Evolutionary conservation across 2,888 invertebrate species (phyloP).

Genomic region (Phania funesta): DNA sequence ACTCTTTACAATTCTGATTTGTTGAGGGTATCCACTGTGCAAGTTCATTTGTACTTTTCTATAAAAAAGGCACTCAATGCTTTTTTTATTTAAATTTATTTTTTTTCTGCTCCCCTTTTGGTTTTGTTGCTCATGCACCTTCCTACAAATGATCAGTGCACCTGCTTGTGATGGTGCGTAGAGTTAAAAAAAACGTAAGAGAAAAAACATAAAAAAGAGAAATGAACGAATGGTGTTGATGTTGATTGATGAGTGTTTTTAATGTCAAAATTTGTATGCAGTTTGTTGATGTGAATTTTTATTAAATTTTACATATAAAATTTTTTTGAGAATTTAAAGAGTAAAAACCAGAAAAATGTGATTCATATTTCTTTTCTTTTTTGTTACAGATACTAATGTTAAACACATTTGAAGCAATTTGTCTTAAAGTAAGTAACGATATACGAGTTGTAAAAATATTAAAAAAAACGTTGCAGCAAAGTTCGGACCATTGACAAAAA

Average conservation of each 20-base stretch:
- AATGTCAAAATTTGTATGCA: constrained; percentile 6
- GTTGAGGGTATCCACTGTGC: not conserved
- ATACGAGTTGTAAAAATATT: not conserved
- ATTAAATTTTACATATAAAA: not conserved
- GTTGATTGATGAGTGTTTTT: constrained; percentile 57
- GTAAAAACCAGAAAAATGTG: constrained; percentile 11
- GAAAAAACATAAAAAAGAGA: constrained; percentile 1
- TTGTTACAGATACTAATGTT: constrained; percentile 63
- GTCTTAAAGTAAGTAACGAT: constrained; percentile 50
- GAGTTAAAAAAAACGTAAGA: constrained; percentile 37
- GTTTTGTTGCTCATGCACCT: not conserved
- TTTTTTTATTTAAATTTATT: constrained; percentile 17
- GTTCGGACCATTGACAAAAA: not conserved
- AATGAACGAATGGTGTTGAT: constrained; percentile 43
- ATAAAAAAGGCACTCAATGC: not conserved
- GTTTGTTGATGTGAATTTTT: not conserved
- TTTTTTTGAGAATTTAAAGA: constrained; percentile 37
- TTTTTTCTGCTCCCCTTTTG: constrained; percentile 2
- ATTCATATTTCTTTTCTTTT: constrained; percentile 20
- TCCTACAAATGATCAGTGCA: constrained; percentile 13
- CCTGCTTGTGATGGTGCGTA: constrained; percentile 17
- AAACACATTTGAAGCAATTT: constrained; percentile 48
- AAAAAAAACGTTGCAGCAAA: not conserved
- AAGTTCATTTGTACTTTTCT: not conserved
- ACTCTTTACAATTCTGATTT: constrained; percentile 1